Percentiles rank a stretch among this genome's conserved stretches.
Evolutionary conservation across 1,140 invertebrate genomes (phyloP).

Genomic region (Drosophila simulans): DNA sequence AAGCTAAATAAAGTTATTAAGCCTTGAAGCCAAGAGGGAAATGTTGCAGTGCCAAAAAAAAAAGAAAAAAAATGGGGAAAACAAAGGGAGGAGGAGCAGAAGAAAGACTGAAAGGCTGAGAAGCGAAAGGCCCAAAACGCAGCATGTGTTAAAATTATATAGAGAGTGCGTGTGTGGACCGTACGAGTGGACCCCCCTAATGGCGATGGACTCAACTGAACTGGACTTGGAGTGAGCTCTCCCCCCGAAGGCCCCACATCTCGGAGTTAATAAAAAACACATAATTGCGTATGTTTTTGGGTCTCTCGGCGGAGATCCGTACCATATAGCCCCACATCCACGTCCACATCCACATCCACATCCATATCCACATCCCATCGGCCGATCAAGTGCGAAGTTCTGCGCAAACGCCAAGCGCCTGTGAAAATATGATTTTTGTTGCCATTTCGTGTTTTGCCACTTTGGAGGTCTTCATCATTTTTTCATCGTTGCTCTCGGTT

Average conservation of each 20-base stretch:
- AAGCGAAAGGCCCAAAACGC: conserved; percentile 70
- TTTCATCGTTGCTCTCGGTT: conserved; percentile 45
- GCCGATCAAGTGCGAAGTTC: conserved; percentile 77
- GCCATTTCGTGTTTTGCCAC: conserved; percentile 69
- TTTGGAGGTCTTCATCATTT: conserved; percentile 70
- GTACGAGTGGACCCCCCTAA: conserved; percentile 66
- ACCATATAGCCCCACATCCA: conserved; percentile 2
- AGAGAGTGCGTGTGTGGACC: conserved; percentile 78
- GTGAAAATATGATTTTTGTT: conserved; percentile 81
- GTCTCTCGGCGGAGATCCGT: conserved; percentile 26
- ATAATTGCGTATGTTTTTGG: conserved; percentile 78
- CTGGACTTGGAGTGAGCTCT: conserved; percentile 17
- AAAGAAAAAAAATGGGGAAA: conserved; percentile 8
- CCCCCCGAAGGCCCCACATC: conserved; percentile 6
- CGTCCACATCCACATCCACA: neutral
- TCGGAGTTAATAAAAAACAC: conserved; percentile 79
- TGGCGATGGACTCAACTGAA: conserved; percentile 48
- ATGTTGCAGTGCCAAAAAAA: conserved; percentile 62
- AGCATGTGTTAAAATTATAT: conserved; percentile 83
- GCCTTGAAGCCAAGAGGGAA: conserved; percentile 54
- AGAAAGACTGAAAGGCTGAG: conserved; percentile 2
- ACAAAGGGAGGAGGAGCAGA: conserved; percentile 6
- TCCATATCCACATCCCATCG: conserved; percentile 1
- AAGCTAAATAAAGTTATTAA: conserved; percentile 83
- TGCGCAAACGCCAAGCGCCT: conserved; percentile 82